Conservation (phyloP, 2,888 invertebrate genomes). For the Chrysina gloriosa region DNA sequence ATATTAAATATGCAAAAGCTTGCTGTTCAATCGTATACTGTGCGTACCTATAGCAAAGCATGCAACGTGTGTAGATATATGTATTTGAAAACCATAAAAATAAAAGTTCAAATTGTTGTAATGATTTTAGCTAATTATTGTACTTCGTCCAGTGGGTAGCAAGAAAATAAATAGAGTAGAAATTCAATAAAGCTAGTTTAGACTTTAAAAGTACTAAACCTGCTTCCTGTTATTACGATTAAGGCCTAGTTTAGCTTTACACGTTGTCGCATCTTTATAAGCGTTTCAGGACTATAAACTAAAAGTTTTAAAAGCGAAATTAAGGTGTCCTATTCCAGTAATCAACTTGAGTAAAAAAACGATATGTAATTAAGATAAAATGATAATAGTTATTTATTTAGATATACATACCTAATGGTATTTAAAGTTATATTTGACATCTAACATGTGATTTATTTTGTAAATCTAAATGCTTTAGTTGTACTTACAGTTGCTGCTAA, state of each 20-base stretch:
- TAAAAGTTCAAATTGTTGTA: no score
- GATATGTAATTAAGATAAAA: neutral
- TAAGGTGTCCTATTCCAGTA: neutral
- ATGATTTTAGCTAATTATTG: no score
- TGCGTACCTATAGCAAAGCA: no score
- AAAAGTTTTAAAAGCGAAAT: constrained; percentile 13
- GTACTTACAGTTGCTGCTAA: constrained; percentile 28
- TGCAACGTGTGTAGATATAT: neutral
- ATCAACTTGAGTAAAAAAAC: neutral
- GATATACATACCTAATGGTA: neutral
- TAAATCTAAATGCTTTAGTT: constrained; percentile 29
- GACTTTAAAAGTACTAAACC: neutral
- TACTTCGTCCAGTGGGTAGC: no score
- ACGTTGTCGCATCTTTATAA: constrained; percentile 6
- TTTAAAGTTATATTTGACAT: neutral
- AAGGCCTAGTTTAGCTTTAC: constrained; percentile 26
- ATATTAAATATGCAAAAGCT: neutral
- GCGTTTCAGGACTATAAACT: constrained; percentile 11
- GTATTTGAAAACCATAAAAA: no score
- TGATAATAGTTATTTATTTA: neutral
- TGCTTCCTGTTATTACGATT: constrained; percentile 10
- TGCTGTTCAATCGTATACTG: no score
- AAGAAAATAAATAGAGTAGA: neutral
- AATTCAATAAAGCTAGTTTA: constrained; percentile 8
- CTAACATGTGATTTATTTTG: constrained; percentile 4